A percentile compares a stretch with the other conserved stretches of the same genome.
Evolutionary conservation across 2,888 invertebrate species (phyloP).

Genomic region (Carterocephalus palaemon): DNA sequence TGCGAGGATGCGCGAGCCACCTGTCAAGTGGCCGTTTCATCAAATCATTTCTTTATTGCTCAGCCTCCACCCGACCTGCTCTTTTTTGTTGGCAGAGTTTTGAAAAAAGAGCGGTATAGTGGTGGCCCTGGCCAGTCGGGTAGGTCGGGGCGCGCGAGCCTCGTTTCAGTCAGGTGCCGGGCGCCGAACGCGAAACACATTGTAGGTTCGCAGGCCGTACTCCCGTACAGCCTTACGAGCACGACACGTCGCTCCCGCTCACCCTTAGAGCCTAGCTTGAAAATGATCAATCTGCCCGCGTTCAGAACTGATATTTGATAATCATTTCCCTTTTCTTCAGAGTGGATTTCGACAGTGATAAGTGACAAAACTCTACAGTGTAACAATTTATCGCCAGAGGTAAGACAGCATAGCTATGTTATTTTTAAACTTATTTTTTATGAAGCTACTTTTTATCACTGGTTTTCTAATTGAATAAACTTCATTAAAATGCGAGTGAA

Average conservation of each 20-base stretch:
- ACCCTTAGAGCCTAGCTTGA: constrained; percentile 23
- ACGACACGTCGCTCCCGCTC: constrained; percentile 19
- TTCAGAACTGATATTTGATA: constrained; percentile 31
- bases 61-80: constrained; percentile 68
- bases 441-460: background rate
- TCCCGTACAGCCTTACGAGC: constrained; percentile 52
- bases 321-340: constrained; percentile 27
- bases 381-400: constrained; percentile 50
- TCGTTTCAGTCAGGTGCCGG: constrained; percentile 73
- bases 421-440: constrained; percentile 3
- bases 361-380: constrained; percentile 43
- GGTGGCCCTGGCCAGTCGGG: constrained; percentile 60
- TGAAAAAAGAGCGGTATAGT: constrained; percentile 65
- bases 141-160: constrained; percentile 75
- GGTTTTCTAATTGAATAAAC: no score
- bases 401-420: constrained; percentile 35
- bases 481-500: no score
- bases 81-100: constrained; percentile 67
- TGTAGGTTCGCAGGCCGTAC: constrained; percentile 32
- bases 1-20: constrained; percentile 68
- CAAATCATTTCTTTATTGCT: constrained; percentile 76
- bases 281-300: constrained; percentile 30
- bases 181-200: constrained; percentile 69
- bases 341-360: constrained; percentile 56
- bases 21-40: constrained; percentile 74